These are phyloP conservation scores for Nomada ferruginata DNA, from an alignment of 2,888 invertebrate genomes.

Conservation along the genomic window DNA sequence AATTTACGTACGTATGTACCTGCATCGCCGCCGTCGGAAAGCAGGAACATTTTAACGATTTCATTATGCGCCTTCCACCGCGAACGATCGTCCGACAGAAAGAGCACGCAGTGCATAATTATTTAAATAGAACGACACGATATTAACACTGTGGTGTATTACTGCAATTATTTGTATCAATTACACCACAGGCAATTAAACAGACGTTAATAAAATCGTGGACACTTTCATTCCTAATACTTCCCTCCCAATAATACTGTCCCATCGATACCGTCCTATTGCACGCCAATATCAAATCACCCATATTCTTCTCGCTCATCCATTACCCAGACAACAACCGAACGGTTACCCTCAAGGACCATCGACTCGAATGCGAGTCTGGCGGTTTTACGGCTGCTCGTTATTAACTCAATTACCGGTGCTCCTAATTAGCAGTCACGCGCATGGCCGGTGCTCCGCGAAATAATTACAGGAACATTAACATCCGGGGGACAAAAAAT, in stretches of 20 bases:
- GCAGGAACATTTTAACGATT: slow-evolving; percentile 29
- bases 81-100: background rate
- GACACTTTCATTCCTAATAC: no score
- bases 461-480: slow-evolving; percentile 67
- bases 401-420: slow-evolving; percentile 71
- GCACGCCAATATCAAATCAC: no score
- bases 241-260: no score
- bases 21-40: slow-evolving; percentile 3
- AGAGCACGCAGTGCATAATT: no score
- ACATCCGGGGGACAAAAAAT: slow-evolving; percentile 35
- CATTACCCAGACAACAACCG: background rate
- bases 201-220: no score
- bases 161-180: no score
- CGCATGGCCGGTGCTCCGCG: slow-evolving; percentile 56
- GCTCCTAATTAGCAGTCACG: slow-evolving; percentile 69
- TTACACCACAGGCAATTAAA: no score
- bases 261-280: no score
- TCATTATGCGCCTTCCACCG: background rate
- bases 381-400: slow-evolving; percentile 37
- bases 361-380: slow-evolving; percentile 36
- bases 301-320: no score
- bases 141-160: no score
- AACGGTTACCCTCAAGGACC: slow-evolving; percentile 2
- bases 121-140: no score
- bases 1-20: background rate